Evolutionary conservation across 2,888 invertebrate species (phyloP).

Genomic region (Ennomos fuscantarius): DNA sequence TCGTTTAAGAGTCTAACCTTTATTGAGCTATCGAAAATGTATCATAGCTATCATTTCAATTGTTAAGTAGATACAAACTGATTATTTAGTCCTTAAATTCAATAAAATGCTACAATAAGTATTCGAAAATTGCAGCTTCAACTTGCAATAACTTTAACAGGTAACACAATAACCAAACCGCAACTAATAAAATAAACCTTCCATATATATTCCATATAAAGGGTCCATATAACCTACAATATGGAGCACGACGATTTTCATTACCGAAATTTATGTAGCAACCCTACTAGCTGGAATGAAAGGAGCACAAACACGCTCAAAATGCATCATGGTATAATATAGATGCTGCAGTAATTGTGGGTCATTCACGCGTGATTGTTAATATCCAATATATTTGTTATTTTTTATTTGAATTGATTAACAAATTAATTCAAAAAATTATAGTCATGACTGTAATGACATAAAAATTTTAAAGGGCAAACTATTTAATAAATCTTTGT

Average conservation of each 20-base stretch:
- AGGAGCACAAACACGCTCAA: slow-evolving; percentile 41
- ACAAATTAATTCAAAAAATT: no score
- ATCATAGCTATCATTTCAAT: no score
- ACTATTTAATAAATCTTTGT: no score
- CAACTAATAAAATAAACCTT: slow-evolving; percentile 35
- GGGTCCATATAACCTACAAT: slow-evolving; percentile 41
- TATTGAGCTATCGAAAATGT: no score
- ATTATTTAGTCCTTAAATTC: no score
- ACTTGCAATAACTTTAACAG: slow-evolving; percentile 34
- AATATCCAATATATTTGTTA: no score
- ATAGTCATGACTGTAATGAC: no score
- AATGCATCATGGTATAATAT: slow-evolving; percentile 48
- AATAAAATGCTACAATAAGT: neutral
- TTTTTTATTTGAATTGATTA: no score
- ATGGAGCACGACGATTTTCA: slow-evolving; percentile 42
- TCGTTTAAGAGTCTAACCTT: no score
- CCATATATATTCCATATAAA: no score
- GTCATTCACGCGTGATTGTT: slow-evolving; percentile 11
- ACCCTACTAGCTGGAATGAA: slow-evolving; percentile 40
- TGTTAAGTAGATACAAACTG: no score
- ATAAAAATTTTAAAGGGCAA: no score
- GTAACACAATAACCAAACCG: slow-evolving; percentile 36
- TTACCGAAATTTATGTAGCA: slow-evolving; percentile 44
- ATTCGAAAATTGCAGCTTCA: slow-evolving; percentile 30
- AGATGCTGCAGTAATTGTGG: slow-evolving; percentile 15